Evolutionary conservation across 2,797 vertebrate genomes (phyloP).

Genomic region (Myoxocephalus aenaeus): DNA sequence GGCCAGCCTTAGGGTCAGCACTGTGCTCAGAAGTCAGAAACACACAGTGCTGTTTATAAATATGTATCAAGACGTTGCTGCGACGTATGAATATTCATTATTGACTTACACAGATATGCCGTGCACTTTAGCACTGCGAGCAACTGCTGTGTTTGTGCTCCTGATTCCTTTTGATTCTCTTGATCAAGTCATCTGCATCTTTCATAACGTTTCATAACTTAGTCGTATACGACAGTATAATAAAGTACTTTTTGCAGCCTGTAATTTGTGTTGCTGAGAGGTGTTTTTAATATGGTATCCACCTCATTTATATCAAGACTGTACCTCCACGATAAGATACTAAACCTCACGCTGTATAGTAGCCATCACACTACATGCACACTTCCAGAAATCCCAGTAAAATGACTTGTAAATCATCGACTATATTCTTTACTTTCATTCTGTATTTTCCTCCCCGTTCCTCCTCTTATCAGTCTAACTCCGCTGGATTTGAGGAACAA

Average conservation of each 20-base stretch:
- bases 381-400: constrained; percentile 1
- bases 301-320: not conserved
- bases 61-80: constrained; percentile 39
- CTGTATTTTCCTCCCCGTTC: constrained; percentile 37
- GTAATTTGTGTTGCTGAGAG: not conserved
- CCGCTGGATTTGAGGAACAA: constrained; percentile 60
- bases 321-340: not conserved
- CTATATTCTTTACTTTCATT: constrained; percentile 40
- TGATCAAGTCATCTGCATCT: constrained; percentile 12
- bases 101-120: constrained; percentile 31
- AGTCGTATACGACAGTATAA: too few relatives aligned
- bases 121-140: constrained; percentile 33
- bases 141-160: constrained; percentile 1
- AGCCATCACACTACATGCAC: not conserved
- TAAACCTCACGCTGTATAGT: not conserved
- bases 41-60: constrained; percentile 42
- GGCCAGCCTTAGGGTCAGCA: not conserved
- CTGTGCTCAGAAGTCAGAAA: constrained; percentile 35
- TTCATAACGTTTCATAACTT: constrained; percentile 1
- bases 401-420: constrained; percentile 53
- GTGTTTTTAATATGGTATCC: not conserved
- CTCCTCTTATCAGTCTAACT: constrained; percentile 57
- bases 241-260: not conserved
- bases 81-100: constrained; percentile 60
- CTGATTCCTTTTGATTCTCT: constrained; percentile 20